phyloP scores from a whole-genome alignment of 1,140 invertebrate genomes.

The Gonatopus flavifemur region DNA sequence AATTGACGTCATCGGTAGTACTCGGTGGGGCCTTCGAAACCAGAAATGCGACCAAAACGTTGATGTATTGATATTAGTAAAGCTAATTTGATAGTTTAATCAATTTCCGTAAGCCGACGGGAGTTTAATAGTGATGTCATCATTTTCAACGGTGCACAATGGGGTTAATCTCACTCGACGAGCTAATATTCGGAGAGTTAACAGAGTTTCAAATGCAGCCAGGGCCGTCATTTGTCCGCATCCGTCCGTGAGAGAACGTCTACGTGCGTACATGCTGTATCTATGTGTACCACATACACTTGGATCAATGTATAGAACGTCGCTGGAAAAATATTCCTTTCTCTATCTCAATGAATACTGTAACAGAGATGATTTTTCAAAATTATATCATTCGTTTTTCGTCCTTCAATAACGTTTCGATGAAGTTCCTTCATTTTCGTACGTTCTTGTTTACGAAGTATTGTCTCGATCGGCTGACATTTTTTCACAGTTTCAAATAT shows the following conservation, averaged over 20 bases:
- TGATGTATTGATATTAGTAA: constrained; percentile 55
- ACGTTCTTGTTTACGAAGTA: too few species aligned
- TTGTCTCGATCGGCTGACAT: too few species aligned
- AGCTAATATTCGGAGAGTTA: constrained; percentile 59
- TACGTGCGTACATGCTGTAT: too few species aligned
- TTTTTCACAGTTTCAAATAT: too few species aligned
- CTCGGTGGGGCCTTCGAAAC: constrained; percentile 24
- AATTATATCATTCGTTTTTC: too few species aligned
- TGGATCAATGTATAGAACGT: too few species aligned
- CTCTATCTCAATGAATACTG: too few species aligned
- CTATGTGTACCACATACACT: too few species aligned
- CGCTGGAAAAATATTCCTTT: too few species aligned
- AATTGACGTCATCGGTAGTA: constrained; percentile 33
- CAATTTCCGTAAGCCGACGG: constrained; percentile 57
- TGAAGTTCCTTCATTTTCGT: too few species aligned
- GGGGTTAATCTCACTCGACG: constrained; percentile 57
- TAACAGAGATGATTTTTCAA: too few species aligned
- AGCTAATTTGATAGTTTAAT: constrained; percentile 62
- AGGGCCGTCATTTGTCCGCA: constrained; percentile 39
- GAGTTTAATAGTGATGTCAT: constrained; percentile 61
- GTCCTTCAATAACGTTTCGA: too few species aligned
- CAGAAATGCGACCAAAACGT: constrained; percentile 26
- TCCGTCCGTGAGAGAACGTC: constrained; percentile 18
- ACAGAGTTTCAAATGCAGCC: constrained; percentile 56
- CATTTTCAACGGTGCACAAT: constrained; percentile 57